Conservation (phyloP, 2,888 invertebrate genomes). For the Heliconius hortense region DNA sequence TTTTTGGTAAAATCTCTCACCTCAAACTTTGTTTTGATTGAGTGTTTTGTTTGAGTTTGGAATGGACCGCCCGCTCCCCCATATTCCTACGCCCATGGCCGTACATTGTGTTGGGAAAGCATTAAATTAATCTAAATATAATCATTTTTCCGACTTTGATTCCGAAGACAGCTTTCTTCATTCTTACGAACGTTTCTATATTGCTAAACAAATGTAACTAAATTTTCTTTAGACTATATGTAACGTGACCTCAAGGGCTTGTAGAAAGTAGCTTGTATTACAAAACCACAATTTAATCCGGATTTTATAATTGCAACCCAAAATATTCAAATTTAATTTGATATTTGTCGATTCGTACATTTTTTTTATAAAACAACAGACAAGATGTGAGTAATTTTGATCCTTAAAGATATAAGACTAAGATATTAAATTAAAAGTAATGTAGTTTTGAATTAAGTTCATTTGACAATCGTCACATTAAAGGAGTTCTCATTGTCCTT, state of each 20-base stretch:
- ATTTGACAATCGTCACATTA: neutral
- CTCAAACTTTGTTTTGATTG: too few relatives aligned
- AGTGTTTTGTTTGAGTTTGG: too few relatives aligned
- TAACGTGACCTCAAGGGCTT: neutral
- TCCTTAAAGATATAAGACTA: neutral
- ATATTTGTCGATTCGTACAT: too few relatives aligned
- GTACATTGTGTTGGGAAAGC: too few relatives aligned
- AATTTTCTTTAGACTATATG: neutral
- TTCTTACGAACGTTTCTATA: neutral
- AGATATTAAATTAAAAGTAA: neutral
- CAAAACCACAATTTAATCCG: neutral
- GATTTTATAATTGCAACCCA: neutral
- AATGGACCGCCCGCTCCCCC: too few relatives aligned
- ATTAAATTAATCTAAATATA: neutral
- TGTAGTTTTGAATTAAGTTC: neutral
- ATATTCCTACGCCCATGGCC: too few relatives aligned
- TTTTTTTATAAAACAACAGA: too few relatives aligned
- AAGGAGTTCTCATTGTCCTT: constrained; percentile 1
- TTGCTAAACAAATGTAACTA: neutral
- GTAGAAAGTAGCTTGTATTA: constrained; percentile 3
- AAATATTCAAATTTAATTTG: neutral
- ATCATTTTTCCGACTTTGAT: neutral
- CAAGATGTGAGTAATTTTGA: neutral
- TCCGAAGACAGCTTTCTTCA: neutral
- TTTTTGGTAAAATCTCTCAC: too few relatives aligned